Evolutionary conservation across 2,888 invertebrate genomes (phyloP), one percentile per base, ranked within the genome.

Genomic region (Machimus atricapillus): DNA sequence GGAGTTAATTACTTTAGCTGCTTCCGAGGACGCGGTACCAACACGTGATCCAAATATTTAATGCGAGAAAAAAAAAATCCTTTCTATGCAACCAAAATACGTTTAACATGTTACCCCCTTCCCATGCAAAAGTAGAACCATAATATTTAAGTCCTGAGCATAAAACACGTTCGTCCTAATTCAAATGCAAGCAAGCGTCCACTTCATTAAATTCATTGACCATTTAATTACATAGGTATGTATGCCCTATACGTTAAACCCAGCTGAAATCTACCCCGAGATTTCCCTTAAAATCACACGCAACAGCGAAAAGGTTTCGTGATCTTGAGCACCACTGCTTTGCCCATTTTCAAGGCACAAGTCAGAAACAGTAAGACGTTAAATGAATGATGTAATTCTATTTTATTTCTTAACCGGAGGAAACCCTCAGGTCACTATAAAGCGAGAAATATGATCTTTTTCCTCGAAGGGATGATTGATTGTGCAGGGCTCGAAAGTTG

Each of bases 391-490:
- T 52, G 52, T 79, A 79, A 79, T 79, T 79, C 79, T 52, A 52
- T 79, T 79, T 79, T 79, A 79, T 79, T 79, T 79, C 79, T 40
- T 52, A 79, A 52, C 52, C 31, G 23, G 23, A 78, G 52, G 31
- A 52, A 79, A 79, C 23, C 79, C 79, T 79, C 23, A 52, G 31
- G 79, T 52, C 46, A 56, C 79, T 79, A 34, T 52, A 79, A 79
- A 46, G 52, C 79, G 46, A 34, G 79, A 79, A 79, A 79, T 79
- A 52, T 79, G 79, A 79, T 79, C 79, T 52, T 52, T 66, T 79
- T 79, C 52, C 79, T 27, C 23, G 27, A 27, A 52, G 46, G 31
- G 52, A 79, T 79, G 79, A 79, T 79, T 79, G 79, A 79, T 79
- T 79, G 79, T 66, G 12, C 66, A 23, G 66, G 23, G 27, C 66